phyloP scores from a whole-genome alignment of 2,888 invertebrate genomes.

The Apamea monoglypha region DNA sequence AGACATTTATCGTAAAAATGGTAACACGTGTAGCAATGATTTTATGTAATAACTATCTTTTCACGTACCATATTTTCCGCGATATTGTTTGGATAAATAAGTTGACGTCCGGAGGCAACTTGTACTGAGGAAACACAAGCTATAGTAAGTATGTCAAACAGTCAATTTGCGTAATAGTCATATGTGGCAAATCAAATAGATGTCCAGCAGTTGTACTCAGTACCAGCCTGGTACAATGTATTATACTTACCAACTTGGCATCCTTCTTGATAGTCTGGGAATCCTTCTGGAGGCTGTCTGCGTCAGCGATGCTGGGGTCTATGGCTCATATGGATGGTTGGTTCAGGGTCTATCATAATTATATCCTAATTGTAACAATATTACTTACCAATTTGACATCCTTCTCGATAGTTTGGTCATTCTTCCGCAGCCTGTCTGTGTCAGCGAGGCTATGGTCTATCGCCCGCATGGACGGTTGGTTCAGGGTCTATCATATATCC shows the following conservation, averaged over 20 bases:
- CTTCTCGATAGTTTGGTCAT: slow-evolving; percentile 92
- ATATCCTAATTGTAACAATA: not conserved
- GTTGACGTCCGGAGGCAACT: not conserved
- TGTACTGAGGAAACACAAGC: not conserved
- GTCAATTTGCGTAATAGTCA: not conserved
- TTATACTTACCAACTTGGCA: slow-evolving; percentile 92
- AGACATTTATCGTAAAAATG: not conserved
- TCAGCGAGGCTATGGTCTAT: slow-evolving; percentile 77
- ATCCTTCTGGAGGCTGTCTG: slow-evolving; percentile 89
- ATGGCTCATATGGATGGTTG: not conserved
- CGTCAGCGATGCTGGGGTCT: slow-evolving; percentile 77
- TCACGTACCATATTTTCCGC: not conserved
- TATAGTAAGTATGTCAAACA: not conserved
- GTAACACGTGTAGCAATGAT: not conserved
- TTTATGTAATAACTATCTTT: not conserved
- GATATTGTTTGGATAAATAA: not conserved
- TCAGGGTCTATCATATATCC: slow-evolving; percentile 53
- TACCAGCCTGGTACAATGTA: not conserved
- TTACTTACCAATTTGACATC: slow-evolving; percentile 94
- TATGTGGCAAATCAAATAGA: not conserved
- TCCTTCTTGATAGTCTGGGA: slow-evolving; percentile 94
- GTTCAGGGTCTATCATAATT: slow-evolving; percentile 65
- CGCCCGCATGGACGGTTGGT: not conserved
- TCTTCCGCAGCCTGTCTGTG: slow-evolving; percentile 88
- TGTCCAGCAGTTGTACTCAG: not conserved